Evolutionary conservation across 92 coral and sea anemone species (phyloP).

Genomic region (Phenganax subtilis): DNA sequence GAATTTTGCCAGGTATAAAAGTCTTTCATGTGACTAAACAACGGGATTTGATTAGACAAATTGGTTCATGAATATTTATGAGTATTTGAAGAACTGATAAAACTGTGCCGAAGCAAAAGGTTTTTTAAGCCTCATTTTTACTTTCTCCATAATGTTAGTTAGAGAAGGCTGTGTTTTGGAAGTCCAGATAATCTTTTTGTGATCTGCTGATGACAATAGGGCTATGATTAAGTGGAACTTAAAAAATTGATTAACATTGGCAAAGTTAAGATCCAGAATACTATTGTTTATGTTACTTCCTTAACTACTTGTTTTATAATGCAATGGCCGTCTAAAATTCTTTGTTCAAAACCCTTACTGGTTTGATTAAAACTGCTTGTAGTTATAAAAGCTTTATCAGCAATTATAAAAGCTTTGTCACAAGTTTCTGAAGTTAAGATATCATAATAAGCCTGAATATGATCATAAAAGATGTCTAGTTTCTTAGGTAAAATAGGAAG

Average conservation of each 20-base stretch:
- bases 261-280: conserved; percentile 22
- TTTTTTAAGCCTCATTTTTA: conserved; percentile 1
- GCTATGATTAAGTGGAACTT: neutral
- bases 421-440: conserved; percentile 7
- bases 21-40: too few species aligned
- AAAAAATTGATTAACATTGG: neutral
- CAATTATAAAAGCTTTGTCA: conserved; percentile 13
- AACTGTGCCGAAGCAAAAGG: neutral
- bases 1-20: too few species aligned
- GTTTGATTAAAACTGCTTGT: too few species aligned
- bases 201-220: neutral
- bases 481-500: neutral
- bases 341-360: conserved; percentile 12
- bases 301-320: conserved; percentile 20
- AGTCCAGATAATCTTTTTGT: neutral
- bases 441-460: conserved; percentile 4
- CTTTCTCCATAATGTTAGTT: neutral
- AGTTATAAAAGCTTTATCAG: neutral
- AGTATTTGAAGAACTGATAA: too few species aligned
- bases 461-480: neutral
- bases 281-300: conserved; percentile 18
- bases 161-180: neutral
- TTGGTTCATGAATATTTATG: too few species aligned
- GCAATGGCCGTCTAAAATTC: neutral
- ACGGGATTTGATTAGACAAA: too few species aligned